phyloP scores from a whole-genome alignment of 2,797 vertebrate genomes.

The Threskiornis aethiopicus region DNA sequence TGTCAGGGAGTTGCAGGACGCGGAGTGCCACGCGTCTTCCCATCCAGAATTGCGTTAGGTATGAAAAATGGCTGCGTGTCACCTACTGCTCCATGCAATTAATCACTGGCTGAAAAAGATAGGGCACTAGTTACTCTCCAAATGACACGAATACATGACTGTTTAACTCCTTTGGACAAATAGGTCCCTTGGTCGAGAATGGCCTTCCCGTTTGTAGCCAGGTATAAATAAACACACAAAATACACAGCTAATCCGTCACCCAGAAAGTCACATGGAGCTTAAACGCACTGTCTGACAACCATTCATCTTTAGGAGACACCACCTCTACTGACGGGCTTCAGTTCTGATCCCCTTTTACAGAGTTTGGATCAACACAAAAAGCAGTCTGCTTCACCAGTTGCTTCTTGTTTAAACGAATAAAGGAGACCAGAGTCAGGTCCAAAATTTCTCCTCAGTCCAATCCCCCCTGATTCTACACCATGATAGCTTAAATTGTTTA shows the following conservation, averaged over 20 bases:
- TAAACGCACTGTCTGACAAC: neutral
- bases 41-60: neutral
- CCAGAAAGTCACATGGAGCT: neutral
- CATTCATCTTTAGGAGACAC: neutral
- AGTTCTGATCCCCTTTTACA: neutral
- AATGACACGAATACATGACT: neutral
- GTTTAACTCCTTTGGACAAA: slow-evolving; percentile 9
- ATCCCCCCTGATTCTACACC: neutral
- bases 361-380: neutral
- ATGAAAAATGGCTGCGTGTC: slow-evolving; percentile 25
- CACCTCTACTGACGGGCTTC: neutral
- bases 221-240: neutral
- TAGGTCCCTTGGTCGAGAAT: neutral
- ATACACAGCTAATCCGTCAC: neutral
- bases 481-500: neutral
- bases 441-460: neutral
- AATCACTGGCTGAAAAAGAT: slow-evolving; percentile 9
- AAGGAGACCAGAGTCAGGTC: neutral
- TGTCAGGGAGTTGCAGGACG: neutral
- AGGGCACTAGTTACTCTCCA: neutral
- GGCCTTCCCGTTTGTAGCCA: neutral
- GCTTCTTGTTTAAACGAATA: neutral
- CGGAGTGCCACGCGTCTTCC: neutral
- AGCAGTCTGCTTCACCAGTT: neutral
- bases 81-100: slow-evolving; percentile 13